Evolutionary conservation across 2,888 invertebrate species (phyloP).

Genomic region (Perizoma affinitatum): DNA sequence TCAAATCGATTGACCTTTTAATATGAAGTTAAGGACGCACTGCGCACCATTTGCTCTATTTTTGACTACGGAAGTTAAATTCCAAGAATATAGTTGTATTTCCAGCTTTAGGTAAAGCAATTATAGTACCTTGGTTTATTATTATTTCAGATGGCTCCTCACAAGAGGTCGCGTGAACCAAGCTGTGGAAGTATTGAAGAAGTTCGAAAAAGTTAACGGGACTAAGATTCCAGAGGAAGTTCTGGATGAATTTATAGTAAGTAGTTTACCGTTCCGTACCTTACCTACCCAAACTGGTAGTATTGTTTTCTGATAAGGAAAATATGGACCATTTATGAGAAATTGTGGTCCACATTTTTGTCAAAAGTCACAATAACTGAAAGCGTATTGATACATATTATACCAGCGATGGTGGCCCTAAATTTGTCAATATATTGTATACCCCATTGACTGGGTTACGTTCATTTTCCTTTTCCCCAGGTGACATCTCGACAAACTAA

Average conservation of each 20-base stretch:
- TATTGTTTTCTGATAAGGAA: no score
- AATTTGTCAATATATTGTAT: no score
- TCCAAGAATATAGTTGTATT: no score
- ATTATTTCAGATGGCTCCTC: constrained; percentile 65
- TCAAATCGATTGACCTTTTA: constrained; percentile 12
- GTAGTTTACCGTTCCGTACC: constrained; percentile 33
- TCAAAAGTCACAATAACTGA: no score
- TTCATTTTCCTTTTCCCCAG: constrained; percentile 41
- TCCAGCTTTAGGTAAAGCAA: no score
- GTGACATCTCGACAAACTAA: constrained; percentile 62
- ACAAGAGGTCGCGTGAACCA: constrained; percentile 69
- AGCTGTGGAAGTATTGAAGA: constrained; percentile 68
- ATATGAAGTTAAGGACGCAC: constrained; percentile 9
- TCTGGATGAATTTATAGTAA: constrained; percentile 77
- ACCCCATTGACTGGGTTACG: no score
- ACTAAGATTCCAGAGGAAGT: constrained; percentile 74
- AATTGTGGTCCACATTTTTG: no score
- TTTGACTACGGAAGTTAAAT: neutral
- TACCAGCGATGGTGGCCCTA: no score
- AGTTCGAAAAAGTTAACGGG: constrained; percentile 72
- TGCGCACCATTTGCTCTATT: neutral
- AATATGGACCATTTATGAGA: no score
- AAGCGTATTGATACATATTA: no score
- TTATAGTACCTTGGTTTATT: neutral
- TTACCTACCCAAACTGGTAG: no score